Percentiles rank a stretch among this genome's conserved stretches.
Conservation (phyloP, 2,888 invertebrate genomes). For the Nomada flava region DNA sequence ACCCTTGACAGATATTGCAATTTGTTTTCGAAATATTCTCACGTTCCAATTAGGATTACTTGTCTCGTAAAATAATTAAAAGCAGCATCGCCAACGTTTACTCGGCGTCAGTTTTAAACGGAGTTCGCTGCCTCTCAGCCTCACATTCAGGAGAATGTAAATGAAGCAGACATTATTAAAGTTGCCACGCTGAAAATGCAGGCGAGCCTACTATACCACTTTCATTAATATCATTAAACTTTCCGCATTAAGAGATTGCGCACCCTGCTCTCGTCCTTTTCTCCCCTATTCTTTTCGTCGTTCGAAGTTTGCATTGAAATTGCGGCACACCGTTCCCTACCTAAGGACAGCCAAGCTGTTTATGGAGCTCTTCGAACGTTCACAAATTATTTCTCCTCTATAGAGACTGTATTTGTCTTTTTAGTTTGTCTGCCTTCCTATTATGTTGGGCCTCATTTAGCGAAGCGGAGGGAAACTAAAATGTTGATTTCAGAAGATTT, state of each 20-base stretch:
- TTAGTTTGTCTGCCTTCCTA: background rate
- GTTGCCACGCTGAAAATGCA: conserved; percentile 67
- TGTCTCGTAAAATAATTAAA: conserved; percentile 61
- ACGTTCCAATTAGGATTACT: conserved; percentile 16
- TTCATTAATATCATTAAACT: conserved; percentile 75
- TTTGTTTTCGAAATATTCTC: conserved; percentile 34
- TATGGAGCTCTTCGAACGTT: conserved; percentile 28
- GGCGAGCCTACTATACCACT: conserved; percentile 62
- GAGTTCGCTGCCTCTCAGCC: conserved; percentile 22
- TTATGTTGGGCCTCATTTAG: background rate
- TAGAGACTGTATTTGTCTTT: background rate
- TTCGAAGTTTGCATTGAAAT: conserved; percentile 65
- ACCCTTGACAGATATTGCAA: background rate
- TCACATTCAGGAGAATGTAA: conserved; percentile 69
- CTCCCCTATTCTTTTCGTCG: conserved; percentile 43
- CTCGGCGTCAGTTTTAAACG: conserved; percentile 51
- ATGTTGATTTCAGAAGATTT: background rate
- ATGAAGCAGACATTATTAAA: conserved; percentile 72
- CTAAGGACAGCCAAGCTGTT: conserved; percentile 12
- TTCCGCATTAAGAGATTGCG: conserved; percentile 62
- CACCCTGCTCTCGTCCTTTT: conserved; percentile 28
- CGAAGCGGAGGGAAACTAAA: background rate
- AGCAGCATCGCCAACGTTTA: conserved; percentile 11
- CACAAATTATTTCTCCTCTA: conserved; percentile 23
- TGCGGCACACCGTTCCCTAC: conserved; percentile 17